Evolutionary conservation across 1,140 invertebrate genomes (phyloP), one percentile per base, ranked within the genome.

Genomic region (Dolichoris vasculosae): DNA sequence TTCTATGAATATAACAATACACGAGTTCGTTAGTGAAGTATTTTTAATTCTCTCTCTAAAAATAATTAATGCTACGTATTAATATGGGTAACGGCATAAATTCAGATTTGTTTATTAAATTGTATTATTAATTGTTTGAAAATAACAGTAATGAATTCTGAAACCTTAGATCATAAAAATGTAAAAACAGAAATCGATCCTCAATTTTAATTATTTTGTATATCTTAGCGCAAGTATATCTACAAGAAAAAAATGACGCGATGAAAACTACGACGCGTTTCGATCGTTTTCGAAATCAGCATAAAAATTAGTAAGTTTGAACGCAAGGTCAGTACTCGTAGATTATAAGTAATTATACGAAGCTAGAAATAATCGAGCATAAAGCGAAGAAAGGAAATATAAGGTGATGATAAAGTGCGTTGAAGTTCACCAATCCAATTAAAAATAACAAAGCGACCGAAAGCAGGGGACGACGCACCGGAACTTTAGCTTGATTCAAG

Each of bases 381-480:
- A 69, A 69, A 13, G 35, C 30, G 71, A 43, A 75, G 71, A 35
- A 59, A 38, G 15, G 23, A 20, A 40, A 46, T 1, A 40, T 23
- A 73, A 38, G 15, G 63, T 23, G 51, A 40, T 26, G 20, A 40
- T 23, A 73, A 38, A 32, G 63, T 23, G 51, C 26, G 63, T 59
- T 80, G 55, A 46, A 83, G 51, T 32, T 63, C 43, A 40, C 2
- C 32, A 79, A 38, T 84, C 43, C 67, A 84, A 84, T 84, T 86
- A 82, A 82, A 86, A 82, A 77, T 86, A 82, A 86, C 64, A 77
- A 85, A 82, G 83, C 43, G 55, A 26, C 26, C n/a, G 51, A 59
- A 59, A 59, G 55, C 20, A 26, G 6, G 23, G 55, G 55, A 26
- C 23, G 17, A 8, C 30, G 40, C 75, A 51, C 4, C 15, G 46